Evolutionary conservation across 2,888 invertebrate species (phyloP).

Genomic region (Merodon equestris): DNA sequence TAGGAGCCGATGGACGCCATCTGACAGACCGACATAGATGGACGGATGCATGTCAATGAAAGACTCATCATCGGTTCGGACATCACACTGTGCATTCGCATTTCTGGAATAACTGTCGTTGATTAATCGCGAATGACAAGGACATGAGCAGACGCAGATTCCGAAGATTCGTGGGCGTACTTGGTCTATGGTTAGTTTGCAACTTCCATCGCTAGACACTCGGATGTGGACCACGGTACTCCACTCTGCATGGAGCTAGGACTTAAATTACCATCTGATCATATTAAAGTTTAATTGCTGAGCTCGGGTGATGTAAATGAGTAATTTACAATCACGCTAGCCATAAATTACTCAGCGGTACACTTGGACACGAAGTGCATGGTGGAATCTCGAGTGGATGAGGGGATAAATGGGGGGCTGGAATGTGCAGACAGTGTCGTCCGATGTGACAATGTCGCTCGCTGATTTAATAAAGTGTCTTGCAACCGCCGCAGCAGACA

Average conservation of each 20-base stretch:
- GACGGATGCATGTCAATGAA: conserved; percentile 66
- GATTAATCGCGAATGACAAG: background rate
- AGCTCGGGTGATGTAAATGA: conserved; percentile 57
- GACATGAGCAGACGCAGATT: too few species aligned
- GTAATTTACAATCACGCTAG: conserved; percentile 61
- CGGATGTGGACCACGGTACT: too few species aligned
- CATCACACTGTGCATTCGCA: conserved; percentile 48
- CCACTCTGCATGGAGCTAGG: conserved; percentile 37
- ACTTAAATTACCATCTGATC: conserved; percentile 64
- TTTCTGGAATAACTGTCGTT: conserved; percentile 38
- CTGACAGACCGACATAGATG: conserved; percentile 20
- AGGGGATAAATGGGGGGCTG: too few species aligned
- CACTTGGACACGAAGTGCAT: background rate
- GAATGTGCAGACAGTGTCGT: background rate
- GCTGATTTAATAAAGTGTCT: conserved; percentile 53
- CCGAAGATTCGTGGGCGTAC: too few species aligned
- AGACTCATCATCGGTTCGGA: conserved; percentile 52
- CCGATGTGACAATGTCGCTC: conserved; percentile 50
- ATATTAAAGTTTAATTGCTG: conserved; percentile 65
- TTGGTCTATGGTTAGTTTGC: too few species aligned
- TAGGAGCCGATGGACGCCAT: background rate
- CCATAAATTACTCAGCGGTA: conserved; percentile 58
- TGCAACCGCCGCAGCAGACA: background rate
- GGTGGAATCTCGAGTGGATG: too few species aligned
- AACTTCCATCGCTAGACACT: conserved; percentile 49